These are phyloP conservation scores for Ctenoplectra terminalis DNA, from an alignment of 1,140 invertebrate genomes.

Conservation along the genomic window DNA sequence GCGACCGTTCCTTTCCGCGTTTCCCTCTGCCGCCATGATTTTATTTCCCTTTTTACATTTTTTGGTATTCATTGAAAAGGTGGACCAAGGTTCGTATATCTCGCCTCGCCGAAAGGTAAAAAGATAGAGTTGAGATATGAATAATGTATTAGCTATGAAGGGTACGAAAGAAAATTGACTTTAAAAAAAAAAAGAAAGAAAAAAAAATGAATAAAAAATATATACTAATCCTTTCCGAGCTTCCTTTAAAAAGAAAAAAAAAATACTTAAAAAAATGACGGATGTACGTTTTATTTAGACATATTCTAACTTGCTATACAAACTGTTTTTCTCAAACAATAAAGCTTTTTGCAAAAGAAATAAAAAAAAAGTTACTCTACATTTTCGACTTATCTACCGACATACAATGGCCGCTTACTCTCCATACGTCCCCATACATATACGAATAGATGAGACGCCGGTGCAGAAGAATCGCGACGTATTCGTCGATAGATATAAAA, in stretches of 20 bases:
- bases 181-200: background rate
- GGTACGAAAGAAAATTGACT: background rate
- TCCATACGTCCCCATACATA: fast-evolving
- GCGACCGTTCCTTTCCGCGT: background rate
- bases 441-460: background rate
- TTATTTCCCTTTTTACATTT: background rate
- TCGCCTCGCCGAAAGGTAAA: background rate
- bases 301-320: too few species aligned
- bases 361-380: background rate
- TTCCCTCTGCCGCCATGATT: background rate
- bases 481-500: constrained; percentile 43
- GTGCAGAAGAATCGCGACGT: background rate
- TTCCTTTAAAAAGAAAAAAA: too few species aligned
- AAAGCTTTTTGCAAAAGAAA: background rate
- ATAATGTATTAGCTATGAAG: background rate
- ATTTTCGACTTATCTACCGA: background rate
- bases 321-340: too few species aligned
- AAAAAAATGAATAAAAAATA: background rate
- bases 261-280: too few species aligned
- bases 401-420: background rate
- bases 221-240: too few species aligned
- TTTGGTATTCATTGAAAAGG: constrained; percentile 2
- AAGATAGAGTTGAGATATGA: background rate
- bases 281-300: too few species aligned
- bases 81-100: background rate